Evolutionary conservation across 2,797 vertebrate genomes (phyloP), one percentile per base, ranked within the genome.

Genomic region (Malacoraja senta): DNA sequence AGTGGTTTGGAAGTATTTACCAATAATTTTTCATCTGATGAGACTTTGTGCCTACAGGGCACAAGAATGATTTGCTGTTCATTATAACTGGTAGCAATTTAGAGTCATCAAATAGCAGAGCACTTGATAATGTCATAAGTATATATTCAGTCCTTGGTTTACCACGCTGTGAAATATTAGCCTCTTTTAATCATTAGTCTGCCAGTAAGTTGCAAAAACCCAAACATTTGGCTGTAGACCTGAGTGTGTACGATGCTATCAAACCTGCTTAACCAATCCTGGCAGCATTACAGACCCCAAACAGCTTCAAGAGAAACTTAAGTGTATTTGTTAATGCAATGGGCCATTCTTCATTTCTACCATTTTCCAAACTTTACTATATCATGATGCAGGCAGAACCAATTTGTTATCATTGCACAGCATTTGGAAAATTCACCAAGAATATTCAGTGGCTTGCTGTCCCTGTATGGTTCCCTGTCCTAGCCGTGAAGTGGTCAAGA

Each of bases 151-250:
- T 9, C 8, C 58, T 32, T 84, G 53, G 53, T 53, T 32, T 35
- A 61, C n/a, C 8, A 17, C 68, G 7, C 84, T 21, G 13, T 84
- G n/a, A 88, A 88, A 65, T 8, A 32, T 32, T 32, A 88, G 29
- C 61, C 12, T 2, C 58, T 86, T 12, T 86, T 63, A 84, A 61
- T 61, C 81, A 61, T 53, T 84, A 84, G 53, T 86, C 53, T 61
- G 7, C 61, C n/a, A 8, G 29, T 15, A 68, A 61, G 58, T 63
- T 29, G 19, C 58, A 65, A n/a, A 86, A 32, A n/a, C 21, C 7
- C 68, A 88, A 68, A 88, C 63, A 88, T 88, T 53, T 32, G 17
- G 21, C 84, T 88, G 63, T 88, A 35, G 84, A 35, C 63, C 84
- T 68, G 61, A 3, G 26, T 63, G 58, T 19, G 2, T 63, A 86